These are phyloP conservation scores for Andrena flavipes DNA, from an alignment of 2,888 invertebrate genomes.

Conservation along the genomic window DNA sequence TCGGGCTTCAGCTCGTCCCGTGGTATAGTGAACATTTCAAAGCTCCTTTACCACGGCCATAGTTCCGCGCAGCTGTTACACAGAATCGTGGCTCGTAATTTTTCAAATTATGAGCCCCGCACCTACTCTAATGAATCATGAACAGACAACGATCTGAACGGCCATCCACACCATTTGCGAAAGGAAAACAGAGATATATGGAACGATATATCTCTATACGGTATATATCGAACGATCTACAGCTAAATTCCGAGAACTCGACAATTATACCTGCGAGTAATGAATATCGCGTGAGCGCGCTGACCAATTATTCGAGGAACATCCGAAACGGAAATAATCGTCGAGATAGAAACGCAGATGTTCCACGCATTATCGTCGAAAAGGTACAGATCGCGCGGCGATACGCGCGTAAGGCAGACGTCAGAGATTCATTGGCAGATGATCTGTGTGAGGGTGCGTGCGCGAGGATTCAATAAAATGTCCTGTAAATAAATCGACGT, in stretches of 20 bases:
- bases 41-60: neutral
- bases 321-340: constrained; percentile 50
- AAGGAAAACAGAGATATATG: neutral
- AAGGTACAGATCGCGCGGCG: constrained; percentile 12
- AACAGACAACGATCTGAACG: constrained; percentile 15
- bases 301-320: constrained; percentile 56
- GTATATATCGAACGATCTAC: constrained; percentile 12
- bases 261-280: constrained; percentile 33
- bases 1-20: constrained; percentile 19
- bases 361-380: neutral
- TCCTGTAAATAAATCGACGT: neutral
- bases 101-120: neutral
- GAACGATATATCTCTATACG: neutral
- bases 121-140: neutral
- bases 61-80: neutral
- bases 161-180: neutral
- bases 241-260: constrained; percentile 25
- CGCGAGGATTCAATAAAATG: neutral
- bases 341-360: constrained; percentile 20
- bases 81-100: neutral
- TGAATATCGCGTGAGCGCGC: constrained; percentile 59
- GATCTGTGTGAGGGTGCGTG: neutral
- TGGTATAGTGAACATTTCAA: constrained; percentile 1
- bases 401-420: neutral
- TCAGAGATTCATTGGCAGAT: neutral